Base-by-base conservation (phyloP, 2,113 vertebrate genomes). In the Corythornis vintsioides region DNA sequence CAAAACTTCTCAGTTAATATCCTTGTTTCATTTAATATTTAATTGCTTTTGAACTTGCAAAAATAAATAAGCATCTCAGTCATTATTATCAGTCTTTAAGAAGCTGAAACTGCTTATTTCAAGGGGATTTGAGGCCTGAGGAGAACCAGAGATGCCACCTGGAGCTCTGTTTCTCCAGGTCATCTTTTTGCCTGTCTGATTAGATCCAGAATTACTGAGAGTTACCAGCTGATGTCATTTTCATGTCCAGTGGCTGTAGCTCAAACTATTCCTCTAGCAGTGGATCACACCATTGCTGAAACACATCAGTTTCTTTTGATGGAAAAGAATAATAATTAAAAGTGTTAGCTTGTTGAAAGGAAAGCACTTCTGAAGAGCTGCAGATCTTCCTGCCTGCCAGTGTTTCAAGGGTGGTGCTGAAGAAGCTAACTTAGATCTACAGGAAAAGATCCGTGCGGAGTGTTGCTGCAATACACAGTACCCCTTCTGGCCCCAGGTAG, bases 41-140 rank as follows among this genome's bases (percentile, higher is more conserved):
- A 92, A 85, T 75, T 89, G 47, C 50, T 70, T 94, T 85, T 70
- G 85, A 70, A 80, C 89, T 89, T 93, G 56, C 35, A 89, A 67
- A 89, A 91, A 71, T 69, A 82, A 84, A 63, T 90, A 86, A 57
- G 15, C 50, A 18, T 89, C 31, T 16, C 10, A n/a, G 74, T 60
- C 91, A 66, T 85, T 79, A 70, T 47, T 88, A 76, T 70, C 63
- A 73, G 6, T 94, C 74, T 87, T 86, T 31, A 90, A 85, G 38
- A 87, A 67, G 56, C 52, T 91, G 71, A 77, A 91, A 29, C 47
- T 89, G 42, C n/a, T 31, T 52, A 66, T 33, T 83, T 92, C 28
- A 85, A 76, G 66, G 61, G 22, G 26, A 48, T 89, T 33, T 93
- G 74, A 85, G 29, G 38, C 71, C 64, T 87, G 81, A 93, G 86